Evolutionary conservation across 2,113 vertebrate genomes (phyloP), one percentile per base, ranked within the genome.

Genomic region (Saccopteryx leptura): DNA sequence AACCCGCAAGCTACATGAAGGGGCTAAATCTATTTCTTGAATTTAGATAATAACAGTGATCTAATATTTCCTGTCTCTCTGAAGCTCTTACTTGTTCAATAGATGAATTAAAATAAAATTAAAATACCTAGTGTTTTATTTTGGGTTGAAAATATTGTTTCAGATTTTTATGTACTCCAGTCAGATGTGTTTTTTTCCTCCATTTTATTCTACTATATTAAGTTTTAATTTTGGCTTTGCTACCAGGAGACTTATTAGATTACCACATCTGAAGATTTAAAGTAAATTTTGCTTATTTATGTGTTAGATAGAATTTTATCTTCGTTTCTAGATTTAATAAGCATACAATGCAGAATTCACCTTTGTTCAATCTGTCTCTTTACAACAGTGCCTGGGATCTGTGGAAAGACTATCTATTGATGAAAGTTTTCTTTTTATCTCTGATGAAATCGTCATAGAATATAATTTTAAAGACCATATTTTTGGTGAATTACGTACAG

Each of bases 91-190:
- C 18, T 66, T 88, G 65, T 46, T 21, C 61, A 88, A 50, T 69
- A 94, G 76, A 17, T 58, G 82, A 24, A 82, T 90, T 87, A 75
- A 86, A 80, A 72, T 48, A 8, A 19, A 68, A 60, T 85, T 86
- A 63, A 96, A 88, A 82, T 69, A 54, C n/a, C 28, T 92, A 54
- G 31, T 76, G 72, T 80, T 89, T 93, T 74, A 68, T 79, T 94
- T 84, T 39, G 58, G 19, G 8, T 89, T 92, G 79, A 89, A 91
- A 94, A 60, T 79, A 56, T 65, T 93, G 46, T 89, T 90, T 93
- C 39, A 90, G 81, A 81, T 86, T 93, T 90, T 90, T 21, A 66
- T 39, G 48, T 85, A 72, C 7, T n/a, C 9, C 26, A 69, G 4
- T 79, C n/a, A 76, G 23, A 63, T 54, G 18, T 79, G 54, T 65